These are phyloP conservation scores for Merops nubicus DNA, from an alignment of 2,113 vertebrate genomes.

Conservation along the genomic window DNA sequence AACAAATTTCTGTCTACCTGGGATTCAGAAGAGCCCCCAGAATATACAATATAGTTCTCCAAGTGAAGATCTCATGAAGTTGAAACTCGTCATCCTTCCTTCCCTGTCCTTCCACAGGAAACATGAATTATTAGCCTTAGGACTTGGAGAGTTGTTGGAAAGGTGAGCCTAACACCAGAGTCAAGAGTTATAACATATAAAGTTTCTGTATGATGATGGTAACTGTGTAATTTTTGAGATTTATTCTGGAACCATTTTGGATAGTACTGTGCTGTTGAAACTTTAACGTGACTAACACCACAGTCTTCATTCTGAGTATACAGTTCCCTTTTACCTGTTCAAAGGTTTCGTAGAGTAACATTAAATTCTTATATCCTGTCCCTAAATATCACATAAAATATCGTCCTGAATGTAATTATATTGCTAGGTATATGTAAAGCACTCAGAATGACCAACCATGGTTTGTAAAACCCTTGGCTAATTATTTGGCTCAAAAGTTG, in stretches of 20 bases:
- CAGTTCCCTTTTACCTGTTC: rapidly evolving
- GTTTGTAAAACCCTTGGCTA: not conserved
- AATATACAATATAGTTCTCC: not conserved
- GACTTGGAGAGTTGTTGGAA: not conserved
- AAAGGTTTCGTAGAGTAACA: not conserved
- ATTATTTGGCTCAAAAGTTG: not conserved
- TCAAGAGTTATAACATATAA: not conserved
- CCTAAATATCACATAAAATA: not conserved
- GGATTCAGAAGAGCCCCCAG: not conserved
- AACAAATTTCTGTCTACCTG: not conserved
- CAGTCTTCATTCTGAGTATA: rapidly evolving
- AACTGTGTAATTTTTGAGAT: not conserved
- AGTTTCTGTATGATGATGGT: not conserved
- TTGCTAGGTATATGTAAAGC: not conserved
- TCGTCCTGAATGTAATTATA: not conserved
- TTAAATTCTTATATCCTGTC: not conserved
- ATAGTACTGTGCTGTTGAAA: not conserved
- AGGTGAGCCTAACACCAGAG: not conserved
- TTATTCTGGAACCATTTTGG: not conserved
- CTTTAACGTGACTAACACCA: not conserved
- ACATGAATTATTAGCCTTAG: not conserved
- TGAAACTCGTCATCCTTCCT: not conserved
- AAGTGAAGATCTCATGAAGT: not conserved
- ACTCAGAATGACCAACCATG: not conserved
- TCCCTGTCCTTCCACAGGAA: not conserved